Conservation (phyloP, 2,888 invertebrate species). For the Prenolepis imparis region DNA sequence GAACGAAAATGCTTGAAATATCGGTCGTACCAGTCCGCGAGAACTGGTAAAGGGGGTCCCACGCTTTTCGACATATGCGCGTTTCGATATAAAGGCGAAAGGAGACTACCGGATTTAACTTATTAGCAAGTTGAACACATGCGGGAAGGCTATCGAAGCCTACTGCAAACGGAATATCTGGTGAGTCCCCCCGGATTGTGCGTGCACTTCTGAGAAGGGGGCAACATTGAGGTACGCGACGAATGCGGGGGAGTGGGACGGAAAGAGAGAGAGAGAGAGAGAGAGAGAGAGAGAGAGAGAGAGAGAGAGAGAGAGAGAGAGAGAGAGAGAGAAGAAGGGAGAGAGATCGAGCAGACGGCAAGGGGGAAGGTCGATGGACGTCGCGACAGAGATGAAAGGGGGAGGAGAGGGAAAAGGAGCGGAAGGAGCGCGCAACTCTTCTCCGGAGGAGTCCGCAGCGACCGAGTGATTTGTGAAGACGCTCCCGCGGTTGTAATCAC, state of each 20-base stretch:
- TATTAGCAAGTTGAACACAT: conserved; percentile 73
- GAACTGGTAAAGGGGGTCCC: conserved; percentile 47
- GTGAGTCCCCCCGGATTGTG: conserved; percentile 56
- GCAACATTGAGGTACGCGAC: conserved; percentile 45
- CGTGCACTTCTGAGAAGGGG: conserved; percentile 60
- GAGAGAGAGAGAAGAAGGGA: neutral
- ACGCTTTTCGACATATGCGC: conserved; percentile 63
- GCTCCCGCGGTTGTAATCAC: conserved; percentile 85
- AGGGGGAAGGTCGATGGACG: conserved; percentile 47
- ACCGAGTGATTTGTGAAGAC: conserved; percentile 86
- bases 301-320: neutral
- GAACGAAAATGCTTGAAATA: neutral
- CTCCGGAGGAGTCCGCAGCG: conserved; percentile 69
- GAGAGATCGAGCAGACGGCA: conserved; percentile 38
- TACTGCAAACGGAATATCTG: conserved; percentile 72
- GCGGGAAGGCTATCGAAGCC: conserved; percentile 61
- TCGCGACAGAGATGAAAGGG: neutral
- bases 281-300: neutral
- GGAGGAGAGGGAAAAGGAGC: conserved; percentile 21
- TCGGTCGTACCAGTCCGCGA: neutral
- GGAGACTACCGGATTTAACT: conserved; percentile 75
- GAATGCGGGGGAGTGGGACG: conserved; percentile 47
- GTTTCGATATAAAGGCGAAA: conserved; percentile 65
- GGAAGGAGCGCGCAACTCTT: conserved; percentile 59
- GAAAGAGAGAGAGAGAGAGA: neutral